Evolutionary conservation across 2,113 vertebrate species (phyloP).

Genomic region (Isichthys henryi): DNA sequence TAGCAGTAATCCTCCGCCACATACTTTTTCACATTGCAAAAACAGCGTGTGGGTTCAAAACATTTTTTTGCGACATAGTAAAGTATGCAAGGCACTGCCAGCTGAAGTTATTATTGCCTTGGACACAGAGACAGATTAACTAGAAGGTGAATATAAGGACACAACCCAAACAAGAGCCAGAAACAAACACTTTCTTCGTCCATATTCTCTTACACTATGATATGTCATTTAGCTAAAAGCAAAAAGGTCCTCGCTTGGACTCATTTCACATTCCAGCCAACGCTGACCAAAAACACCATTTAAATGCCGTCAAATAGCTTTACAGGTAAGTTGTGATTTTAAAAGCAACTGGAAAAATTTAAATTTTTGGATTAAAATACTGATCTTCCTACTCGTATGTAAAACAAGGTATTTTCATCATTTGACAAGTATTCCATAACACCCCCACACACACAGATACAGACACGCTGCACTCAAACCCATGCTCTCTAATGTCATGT

Average conservation of each 20-base stretch:
- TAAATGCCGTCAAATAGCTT: not conserved
- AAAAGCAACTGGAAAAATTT: not conserved
- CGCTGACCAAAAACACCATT: not conserved
- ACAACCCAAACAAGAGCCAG: not conserved
- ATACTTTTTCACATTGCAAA: slow-evolving; percentile 12
- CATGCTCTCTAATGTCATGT: slow-evolving; percentile 11
- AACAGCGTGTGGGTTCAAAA: not conserved
- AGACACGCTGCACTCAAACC: not conserved
- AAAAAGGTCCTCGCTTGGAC: not conserved
- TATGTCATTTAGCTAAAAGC: not conserved
- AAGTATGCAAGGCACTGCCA: slow-evolving; percentile 4
- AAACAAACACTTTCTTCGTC: not conserved
- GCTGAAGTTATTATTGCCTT: not conserved
- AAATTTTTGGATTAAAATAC: not conserved
- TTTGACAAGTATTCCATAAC: not conserved
- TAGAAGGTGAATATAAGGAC: slow-evolving; percentile 3
- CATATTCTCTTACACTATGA: not conserved
- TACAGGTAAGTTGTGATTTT: not conserved
- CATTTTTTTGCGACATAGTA: slow-evolving; percentile 5
- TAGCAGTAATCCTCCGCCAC: not conserved
- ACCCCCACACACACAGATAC: not conserved
- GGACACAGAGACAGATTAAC: not conserved
- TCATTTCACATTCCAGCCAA: not conserved
- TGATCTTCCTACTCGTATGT: not conserved
- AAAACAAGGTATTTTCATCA: not conserved